Base-by-base conservation (phyloP, 2,113 vertebrate genomes). In the Salvelinus fontinalis region DNA sequence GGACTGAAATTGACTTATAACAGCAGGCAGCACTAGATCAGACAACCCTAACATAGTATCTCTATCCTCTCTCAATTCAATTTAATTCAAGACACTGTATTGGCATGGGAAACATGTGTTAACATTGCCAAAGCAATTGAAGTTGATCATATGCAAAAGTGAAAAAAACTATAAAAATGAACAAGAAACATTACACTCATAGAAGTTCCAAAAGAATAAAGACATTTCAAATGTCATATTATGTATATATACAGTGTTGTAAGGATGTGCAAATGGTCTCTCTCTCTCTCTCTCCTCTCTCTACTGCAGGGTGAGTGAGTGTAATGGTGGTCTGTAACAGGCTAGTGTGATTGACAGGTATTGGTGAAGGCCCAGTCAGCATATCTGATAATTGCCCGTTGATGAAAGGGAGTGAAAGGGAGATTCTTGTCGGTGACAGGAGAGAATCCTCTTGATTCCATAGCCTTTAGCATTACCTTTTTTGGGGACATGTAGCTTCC, bases 331-430 rank as follows among this genome's bases (percentile, higher is more conserved):
- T 49, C 18, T 14, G 14, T 18, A 18, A 18, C 18, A 16, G 51
- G 14, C 51, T 18, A 54, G 16, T 39, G 57, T 84, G 81, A 90
- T 71, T 80, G 83, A 86, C 82, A 79, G 76, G 60, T 79, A 79
- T 67, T 80, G 67, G 80, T 71, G 81, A 73, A 73, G 75, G 6
- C 68, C n/a, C 18, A 29, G 76, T 84, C 85, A 88, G 82, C 85
- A 87, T 72, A 82, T 87, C 84, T 87, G 65, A 75, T 88, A 88
- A 91, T 85, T 85, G 86, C 67, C 80, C 75, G 75, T 77, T 81
- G 77, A 77, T 27, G 20, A 81, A 81, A 65, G 26, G 20, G 68
- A 16, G 68, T 22, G 3, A 29, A 39, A 26, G 66, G 4, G 68
- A 66, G 69, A 18, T 31, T 14, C 29, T 71, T 22, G n/a, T 74